Evolutionary conservation across 1,140 invertebrate species (phyloP), one percentile per base, ranked within the genome.

Genomic region (Drosophila bipectinata): DNA sequence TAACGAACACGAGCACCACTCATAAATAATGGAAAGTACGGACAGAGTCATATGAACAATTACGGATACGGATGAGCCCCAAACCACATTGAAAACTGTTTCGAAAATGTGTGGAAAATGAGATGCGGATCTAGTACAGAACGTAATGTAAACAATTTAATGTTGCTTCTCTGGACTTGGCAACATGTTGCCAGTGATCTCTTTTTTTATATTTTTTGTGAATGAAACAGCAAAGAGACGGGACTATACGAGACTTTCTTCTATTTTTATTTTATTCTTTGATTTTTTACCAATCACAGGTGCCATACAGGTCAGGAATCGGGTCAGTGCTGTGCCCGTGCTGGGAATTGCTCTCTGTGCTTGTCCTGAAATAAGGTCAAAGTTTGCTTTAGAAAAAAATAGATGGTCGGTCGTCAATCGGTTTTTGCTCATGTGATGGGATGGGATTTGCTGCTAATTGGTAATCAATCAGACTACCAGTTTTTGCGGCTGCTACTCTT

Each of bases 221-320:
- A 74, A 73, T 78, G 80, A 71, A 72, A 77, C 54, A 58, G n/a
- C 4, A 5, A 32, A 4, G 39, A 26, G 10, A 32, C 24, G 15
- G 34, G 44, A 15, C 28, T 6, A 9, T 28, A 32, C 26, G 26
- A 28, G 26, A 28, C 5, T 28, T 28, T 28, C 10, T n/a, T 37
- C 34, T 37, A 37, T 37, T 37, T n/a, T 3, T 37, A 12, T 12
- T 12, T 37, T 12, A 37, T 37, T 73, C 34, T 66, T 14, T 18
- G 1, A 18, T 44, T 44, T 44, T 76, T 91, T 91, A 91, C 90
- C 90, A 84, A 91, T 90, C 45, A 91, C 90, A 54, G 90, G 90
- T 69, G 90, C 90, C 90, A 91, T 91, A 64, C 90, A 91, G 77
- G 90, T 85, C 79, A 91, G 72, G 76, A 91, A 91, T 51, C 90